These are phyloP conservation scores for Araneus ventricosus DNA, from an alignment of 1,140 invertebrate genomes.

Conservation along the genomic window DNA sequence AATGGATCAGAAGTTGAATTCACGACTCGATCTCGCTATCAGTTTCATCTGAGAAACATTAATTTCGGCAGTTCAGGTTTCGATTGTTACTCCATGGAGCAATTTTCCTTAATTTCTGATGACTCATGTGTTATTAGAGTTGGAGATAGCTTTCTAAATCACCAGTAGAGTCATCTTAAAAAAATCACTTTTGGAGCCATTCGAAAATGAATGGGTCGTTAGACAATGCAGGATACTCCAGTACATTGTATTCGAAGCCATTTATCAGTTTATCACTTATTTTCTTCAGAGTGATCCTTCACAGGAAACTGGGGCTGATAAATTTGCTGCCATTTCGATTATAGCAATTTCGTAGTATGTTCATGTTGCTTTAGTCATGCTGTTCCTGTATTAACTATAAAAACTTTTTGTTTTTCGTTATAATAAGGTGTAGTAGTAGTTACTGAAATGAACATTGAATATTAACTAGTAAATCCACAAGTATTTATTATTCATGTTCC, in stretches of 20 bases:
- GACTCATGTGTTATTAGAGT: slow-evolving; percentile 15
- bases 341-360: neutral
- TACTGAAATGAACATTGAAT: too few relatives aligned
- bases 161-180: neutral
- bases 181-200: neutral
- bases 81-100: slow-evolving; percentile 8
- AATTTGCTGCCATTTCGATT: neutral
- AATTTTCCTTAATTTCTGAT: slow-evolving; percentile 25
- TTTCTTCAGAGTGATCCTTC: neutral
- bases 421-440: too few relatives aligned
- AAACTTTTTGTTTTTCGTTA: too few relatives aligned
- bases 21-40: neutral
- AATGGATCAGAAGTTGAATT: neutral
- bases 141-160: neutral
- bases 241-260: neutral
- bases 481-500: too few relatives aligned
- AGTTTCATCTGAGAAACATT: neutral
- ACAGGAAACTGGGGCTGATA: neutral
- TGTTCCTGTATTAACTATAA: too few relatives aligned
- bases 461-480: too few relatives aligned
- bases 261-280: slow-evolving; percentile 10
- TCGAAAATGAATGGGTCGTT: neutral
- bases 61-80: neutral
- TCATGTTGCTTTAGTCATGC: too few relatives aligned
- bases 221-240: neutral